These are phyloP conservation scores for Enteromius treurensis DNA, from an alignment of 2,797 vertebrate species.

Conservation along the genomic window DNA sequence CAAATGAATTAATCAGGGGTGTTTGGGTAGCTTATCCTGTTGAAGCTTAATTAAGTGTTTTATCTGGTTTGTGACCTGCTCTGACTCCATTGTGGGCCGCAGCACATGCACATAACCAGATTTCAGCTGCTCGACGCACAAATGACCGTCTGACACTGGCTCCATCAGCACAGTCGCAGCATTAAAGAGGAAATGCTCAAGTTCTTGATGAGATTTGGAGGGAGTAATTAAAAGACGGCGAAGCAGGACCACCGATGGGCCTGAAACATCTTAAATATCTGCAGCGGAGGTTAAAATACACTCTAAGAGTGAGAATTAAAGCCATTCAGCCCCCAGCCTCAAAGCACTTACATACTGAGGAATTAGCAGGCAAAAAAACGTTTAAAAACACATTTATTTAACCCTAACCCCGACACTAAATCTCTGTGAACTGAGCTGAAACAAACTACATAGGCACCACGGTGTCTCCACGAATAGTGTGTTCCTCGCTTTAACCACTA, in stretches of 20 bases:
- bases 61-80: slow-evolving; percentile 40
- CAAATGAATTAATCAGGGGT: slow-evolving; percentile 42
- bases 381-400: slow-evolving; percentile 44
- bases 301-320: neutral
- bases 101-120: slow-evolving; percentile 30
- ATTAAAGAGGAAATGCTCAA: slow-evolving; percentile 34
- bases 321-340: slow-evolving; percentile 37
- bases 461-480: neutral
- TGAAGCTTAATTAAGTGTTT: slow-evolving; percentile 40
- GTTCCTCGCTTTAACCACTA: neutral
- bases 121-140: slow-evolving; percentile 21
- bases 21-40: slow-evolving; percentile 33
- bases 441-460: neutral
- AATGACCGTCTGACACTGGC: slow-evolving; percentile 30
- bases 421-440: slow-evolving; percentile 18
- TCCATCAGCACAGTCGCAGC: slow-evolving; percentile 42
- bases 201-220: slow-evolving; percentile 43
- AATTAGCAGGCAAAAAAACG: slow-evolving; percentile 55
- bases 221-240: slow-evolving; percentile 40
- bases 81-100: slow-evolving; percentile 15
- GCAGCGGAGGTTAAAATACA: neutral
- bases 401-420: neutral
- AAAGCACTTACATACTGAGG: slow-evolving; percentile 61
- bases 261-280: neutral
- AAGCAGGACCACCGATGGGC: slow-evolving; percentile 32